phyloP scores from a whole-genome alignment of 2,888 invertebrate genomes.

The Eugnorisma glareosa region DNA sequence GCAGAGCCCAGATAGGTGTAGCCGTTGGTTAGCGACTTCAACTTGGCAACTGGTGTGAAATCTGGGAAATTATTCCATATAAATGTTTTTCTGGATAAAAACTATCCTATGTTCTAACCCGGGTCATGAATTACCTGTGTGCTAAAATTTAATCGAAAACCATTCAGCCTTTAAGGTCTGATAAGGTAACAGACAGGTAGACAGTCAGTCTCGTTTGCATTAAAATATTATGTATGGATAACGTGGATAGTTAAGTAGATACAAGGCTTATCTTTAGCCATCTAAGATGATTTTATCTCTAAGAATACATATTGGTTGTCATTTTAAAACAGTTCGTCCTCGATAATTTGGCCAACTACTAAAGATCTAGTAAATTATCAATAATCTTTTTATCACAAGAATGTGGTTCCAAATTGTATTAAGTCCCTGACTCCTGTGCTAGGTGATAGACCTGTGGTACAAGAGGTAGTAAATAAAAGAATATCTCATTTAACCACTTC shows the following conservation, averaged over 20 bases:
- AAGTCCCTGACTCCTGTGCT: background rate
- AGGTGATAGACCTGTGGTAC: background rate
- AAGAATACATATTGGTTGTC: background rate
- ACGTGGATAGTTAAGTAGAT: background rate
- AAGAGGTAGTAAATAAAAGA: background rate
- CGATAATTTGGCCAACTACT: background rate
- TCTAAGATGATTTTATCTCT: conserved; percentile 12
- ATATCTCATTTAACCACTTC: background rate
- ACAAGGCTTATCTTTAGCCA: conserved; percentile 14
- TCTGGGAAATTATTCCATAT: no score
- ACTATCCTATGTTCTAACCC: background rate
- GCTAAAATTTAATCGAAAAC: background rate
- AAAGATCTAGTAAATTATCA: background rate
- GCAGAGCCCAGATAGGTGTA: no score
- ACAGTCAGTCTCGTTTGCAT: background rate
- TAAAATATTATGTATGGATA: background rate
- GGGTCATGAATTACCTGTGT: background rate
- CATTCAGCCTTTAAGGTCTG: background rate
- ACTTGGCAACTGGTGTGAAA: no score
- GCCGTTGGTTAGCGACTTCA: no score
- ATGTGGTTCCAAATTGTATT: background rate
- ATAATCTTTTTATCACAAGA: background rate
- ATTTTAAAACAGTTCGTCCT: conserved; percentile 4
- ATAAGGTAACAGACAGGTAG: background rate
- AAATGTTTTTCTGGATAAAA: background rate